Evolutionary conservation across 2,113 vertebrate species (phyloP).

Genomic region (Cavia aperea): DNA sequence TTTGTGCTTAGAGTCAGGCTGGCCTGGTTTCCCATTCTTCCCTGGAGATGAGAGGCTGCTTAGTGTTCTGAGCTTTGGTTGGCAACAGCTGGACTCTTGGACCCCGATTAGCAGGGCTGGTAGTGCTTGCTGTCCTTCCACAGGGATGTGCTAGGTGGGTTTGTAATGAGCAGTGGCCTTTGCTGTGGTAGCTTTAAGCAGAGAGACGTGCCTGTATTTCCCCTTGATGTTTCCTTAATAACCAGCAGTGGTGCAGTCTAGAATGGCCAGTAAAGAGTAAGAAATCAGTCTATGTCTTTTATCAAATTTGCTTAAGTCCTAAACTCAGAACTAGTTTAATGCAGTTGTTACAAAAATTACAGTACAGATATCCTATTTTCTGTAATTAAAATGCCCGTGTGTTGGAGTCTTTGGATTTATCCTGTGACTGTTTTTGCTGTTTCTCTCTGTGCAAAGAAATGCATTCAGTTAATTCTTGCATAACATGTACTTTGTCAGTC

Average conservation of each 20-base stretch:
- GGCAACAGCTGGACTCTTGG: neutral
- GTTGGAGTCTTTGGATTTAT: slow-evolving; percentile 24
- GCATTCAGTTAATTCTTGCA: slow-evolving; percentile 41
- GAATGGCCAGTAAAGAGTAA: neutral
- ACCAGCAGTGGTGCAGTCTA: neutral
- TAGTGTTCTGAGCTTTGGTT: neutral
- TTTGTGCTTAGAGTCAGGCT: neutral
- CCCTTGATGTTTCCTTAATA: slow-evolving; percentile 49
- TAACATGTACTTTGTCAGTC: slow-evolving; percentile 33
- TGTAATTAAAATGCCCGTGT: slow-evolving; percentile 37
- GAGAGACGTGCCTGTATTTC: neutral
- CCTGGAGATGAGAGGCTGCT: neutral
- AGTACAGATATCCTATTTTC: slow-evolving; percentile 25
- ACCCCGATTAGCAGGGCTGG: neutral
- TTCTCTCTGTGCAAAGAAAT: slow-evolving; percentile 19
- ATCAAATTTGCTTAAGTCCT: neutral
- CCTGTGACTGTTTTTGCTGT: neutral
- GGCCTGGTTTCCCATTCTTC: neutral
- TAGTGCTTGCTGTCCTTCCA: neutral
- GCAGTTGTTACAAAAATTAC: slow-evolving; percentile 31
- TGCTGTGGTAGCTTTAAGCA: neutral
- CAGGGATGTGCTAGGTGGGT: neutral
- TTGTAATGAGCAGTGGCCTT: neutral
- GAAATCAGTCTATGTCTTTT: neutral
- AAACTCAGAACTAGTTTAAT: slow-evolving; percentile 41